Conservation (phyloP, 1,140 invertebrate species). For the Mya arenaria region DNA sequence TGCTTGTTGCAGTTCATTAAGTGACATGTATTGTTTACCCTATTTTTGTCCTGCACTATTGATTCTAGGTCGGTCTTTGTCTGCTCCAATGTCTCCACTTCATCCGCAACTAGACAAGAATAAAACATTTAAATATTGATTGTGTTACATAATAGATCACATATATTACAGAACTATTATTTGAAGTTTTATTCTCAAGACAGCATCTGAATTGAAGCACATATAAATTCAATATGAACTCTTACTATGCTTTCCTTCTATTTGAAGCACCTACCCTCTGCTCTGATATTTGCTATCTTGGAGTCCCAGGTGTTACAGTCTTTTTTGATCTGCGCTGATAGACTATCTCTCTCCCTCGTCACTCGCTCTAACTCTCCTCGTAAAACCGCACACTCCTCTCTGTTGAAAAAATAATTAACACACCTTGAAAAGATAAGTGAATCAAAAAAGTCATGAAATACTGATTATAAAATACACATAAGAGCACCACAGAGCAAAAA, state of each 20-base stretch:
- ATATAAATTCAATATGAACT: too few relatives aligned
- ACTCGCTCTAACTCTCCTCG: conserved; percentile 64
- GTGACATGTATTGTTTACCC: too few relatives aligned
- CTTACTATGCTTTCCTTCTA: too few relatives aligned
- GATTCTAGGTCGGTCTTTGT: conserved; percentile 66
- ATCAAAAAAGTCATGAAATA: conserved; percentile 11
- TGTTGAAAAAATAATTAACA: background rate
- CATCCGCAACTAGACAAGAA: conserved; percentile 67
- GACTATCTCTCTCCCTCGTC: conserved; percentile 66
- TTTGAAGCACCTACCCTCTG: conserved; percentile 59
- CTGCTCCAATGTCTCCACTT: conserved; percentile 61
- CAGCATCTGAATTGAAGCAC: too few relatives aligned
- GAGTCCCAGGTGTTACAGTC: conserved; percentile 64
- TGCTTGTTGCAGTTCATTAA: too few relatives aligned
- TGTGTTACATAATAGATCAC: background rate
- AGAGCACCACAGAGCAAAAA: too few relatives aligned
- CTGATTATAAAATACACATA: too few relatives aligned
- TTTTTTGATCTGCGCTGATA: conserved; percentile 68
- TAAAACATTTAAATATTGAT: background rate
- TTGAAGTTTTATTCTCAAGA: too few relatives aligned
- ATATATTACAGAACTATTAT: too few relatives aligned
- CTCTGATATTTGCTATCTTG: conserved; percentile 51
- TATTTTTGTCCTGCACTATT: conserved; percentile 64
- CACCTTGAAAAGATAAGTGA: background rate
- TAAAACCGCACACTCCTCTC: conserved; percentile 52